Percentiles rank a stretch among this genome's conserved stretches.
Conservation (phyloP, 2,888 invertebrate genomes). For the Bugula neritina region DNA sequence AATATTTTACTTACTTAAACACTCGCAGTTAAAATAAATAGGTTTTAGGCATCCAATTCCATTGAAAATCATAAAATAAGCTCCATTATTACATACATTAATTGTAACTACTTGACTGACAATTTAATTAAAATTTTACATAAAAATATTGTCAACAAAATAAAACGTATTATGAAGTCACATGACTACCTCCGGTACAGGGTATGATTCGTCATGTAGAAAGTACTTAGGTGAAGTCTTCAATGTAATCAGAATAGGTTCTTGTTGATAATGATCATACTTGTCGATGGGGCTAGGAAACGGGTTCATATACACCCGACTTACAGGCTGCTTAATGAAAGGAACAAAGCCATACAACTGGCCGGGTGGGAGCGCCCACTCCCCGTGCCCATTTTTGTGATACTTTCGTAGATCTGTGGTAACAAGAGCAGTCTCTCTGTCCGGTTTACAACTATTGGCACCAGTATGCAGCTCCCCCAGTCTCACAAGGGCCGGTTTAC, state of each 20-base stretch:
- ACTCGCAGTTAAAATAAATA: too few species aligned
- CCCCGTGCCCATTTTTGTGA: constrained; percentile 16
- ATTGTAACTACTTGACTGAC: too few species aligned
- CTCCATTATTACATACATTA: too few species aligned
- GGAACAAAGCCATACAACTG: constrained; percentile 44
- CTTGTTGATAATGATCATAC: constrained; percentile 37
- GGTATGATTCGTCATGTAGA: constrained; percentile 42
- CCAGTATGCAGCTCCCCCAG: constrained; percentile 51
- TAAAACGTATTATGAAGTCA: too few species aligned
- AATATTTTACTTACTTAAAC: too few species aligned
- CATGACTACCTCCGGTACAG: constrained; percentile 2
- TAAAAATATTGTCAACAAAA: too few species aligned
- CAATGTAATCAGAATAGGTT: constrained; percentile 47
- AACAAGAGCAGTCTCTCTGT: constrained; percentile 39
- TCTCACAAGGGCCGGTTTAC: constrained; percentile 44
- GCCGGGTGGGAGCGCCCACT: constrained; percentile 33
- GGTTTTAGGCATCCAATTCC: too few species aligned
- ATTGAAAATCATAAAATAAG: too few species aligned
- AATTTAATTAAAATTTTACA: too few species aligned
- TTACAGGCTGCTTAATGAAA: constrained; percentile 50
- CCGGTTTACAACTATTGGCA: constrained; percentile 37
- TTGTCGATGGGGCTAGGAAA: constrained; percentile 44
- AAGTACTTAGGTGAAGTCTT: constrained; percentile 50
- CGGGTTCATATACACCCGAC: constrained; percentile 47
- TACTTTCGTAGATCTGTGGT: constrained; percentile 22